Conservation (phyloP, 2,113 vertebrate genomes). For the Osmerus eperlanus region DNA sequence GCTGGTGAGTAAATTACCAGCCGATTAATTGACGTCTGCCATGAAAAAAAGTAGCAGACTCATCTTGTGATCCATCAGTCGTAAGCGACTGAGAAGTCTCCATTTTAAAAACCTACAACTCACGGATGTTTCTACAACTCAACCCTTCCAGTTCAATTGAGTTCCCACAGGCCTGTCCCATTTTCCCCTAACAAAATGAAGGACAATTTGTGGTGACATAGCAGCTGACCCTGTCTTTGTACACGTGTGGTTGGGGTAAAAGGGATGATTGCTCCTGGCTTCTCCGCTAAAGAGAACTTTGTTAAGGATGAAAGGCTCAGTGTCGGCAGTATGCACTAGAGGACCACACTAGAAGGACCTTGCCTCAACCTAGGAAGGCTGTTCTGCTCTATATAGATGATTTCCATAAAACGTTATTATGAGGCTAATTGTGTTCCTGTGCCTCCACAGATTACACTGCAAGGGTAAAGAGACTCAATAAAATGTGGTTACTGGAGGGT, state of each 20-base stretch:
- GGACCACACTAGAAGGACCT: constrained; percentile 79
- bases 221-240: constrained; percentile 52
- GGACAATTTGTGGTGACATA: constrained; percentile 50
- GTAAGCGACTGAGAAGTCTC: constrained; percentile 8
- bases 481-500: constrained; percentile 53
- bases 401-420: constrained; percentile 64
- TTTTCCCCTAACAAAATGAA: constrained; percentile 11
- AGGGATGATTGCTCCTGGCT: constrained; percentile 56
- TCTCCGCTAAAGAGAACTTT: constrained; percentile 58
- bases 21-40: too few relatives aligned
- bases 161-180: background rate
- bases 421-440: constrained; percentile 58
- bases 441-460: constrained; percentile 54
- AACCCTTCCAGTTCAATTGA: too few relatives aligned
- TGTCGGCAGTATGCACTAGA: constrained; percentile 43
- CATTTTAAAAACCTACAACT: constrained; percentile 10
- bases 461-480: constrained; percentile 62
- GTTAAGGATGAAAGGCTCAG: constrained; percentile 38
- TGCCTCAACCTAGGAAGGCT: constrained; percentile 24
- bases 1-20: background rate
- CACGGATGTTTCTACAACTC: too few relatives aligned
- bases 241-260: constrained; percentile 40
- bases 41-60: too few relatives aligned
- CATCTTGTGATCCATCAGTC: too few relatives aligned
- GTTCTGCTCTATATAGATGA: constrained; percentile 57